Evolutionary conservation across 2,888 invertebrate genomes (phyloP), one percentile per base, ranked within the genome.

Genomic region (Lissocephala sabroskyi): DNA sequence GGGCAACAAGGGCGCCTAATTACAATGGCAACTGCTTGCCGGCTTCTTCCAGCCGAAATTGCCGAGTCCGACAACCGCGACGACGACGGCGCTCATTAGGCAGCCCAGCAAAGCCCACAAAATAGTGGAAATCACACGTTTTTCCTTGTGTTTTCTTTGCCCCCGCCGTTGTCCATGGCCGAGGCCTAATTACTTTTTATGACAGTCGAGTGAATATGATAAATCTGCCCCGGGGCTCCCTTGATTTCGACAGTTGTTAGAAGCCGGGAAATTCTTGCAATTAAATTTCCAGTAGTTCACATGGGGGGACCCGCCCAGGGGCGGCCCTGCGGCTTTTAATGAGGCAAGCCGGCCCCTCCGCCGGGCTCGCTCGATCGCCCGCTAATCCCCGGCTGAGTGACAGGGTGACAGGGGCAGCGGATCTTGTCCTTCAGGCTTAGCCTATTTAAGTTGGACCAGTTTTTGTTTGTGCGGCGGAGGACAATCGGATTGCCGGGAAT

Each of bases 171-270:
- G n/a, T n/a, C n/a, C n/a, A n/a, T n/a, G n/a, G 52, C 51, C 48
- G 42, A 28, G 44, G 62, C 59, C 67, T 71, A 71, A 71, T 71
- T 71, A 63, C 71, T 74, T 71, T 68, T 74, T 70, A 70, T 71
- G 71, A 74, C 71, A 71, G 65, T 70, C 59, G 61, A 61, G 48
- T 61, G 68, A 73, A 68, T 73, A 73, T 68, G 73, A 68, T 68
- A 68, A 73, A 68, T 68, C 68, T 73, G 57, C 59, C 49, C 36
- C 26, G 41, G n/a, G 35, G 45, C 48, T 53, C 4, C 9, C 50
- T 56, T 62, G 48, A 59, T 62, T 56, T 56, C 62, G 52, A 62
- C 62, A 62, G 62, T 63, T 59, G 62, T 74, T 58, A 54, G 50
- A 54, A 57, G 55, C 51, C n/a, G n/a, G n/a, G 65, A 70, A 62